A percentile compares a stretch with the other conserved stretches of the same genome.
These are phyloP conservation scores for Coregonus sp. DNA, from an alignment of 2,797 vertebrate genomes.

Conservation along the genomic window DNA sequence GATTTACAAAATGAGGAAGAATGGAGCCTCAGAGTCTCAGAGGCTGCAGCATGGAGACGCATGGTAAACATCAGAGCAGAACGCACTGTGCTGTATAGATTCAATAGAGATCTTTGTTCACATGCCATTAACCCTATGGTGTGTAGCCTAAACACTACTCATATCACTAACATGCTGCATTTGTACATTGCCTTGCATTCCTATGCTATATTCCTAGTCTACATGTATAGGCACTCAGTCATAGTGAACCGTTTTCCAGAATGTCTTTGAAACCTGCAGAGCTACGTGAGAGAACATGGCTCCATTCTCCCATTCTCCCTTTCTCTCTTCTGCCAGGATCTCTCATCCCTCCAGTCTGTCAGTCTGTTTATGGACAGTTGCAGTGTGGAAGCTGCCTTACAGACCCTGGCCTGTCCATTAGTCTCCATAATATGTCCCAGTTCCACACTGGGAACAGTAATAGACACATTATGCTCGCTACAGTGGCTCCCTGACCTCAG, in stretches of 20 bases:
- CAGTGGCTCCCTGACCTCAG: conserved; percentile 8
- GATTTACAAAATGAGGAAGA: conserved; percentile 27
- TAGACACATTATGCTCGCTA: conserved; percentile 14
- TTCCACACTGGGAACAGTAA: conserved; percentile 20
- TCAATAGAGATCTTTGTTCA: background rate
- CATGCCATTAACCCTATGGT: background rate
- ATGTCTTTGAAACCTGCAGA: background rate
- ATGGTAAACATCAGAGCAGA: background rate
- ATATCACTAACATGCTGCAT: background rate
- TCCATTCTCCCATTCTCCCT: background rate
- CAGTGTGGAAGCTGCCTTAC: background rate
- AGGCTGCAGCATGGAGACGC: background rate
- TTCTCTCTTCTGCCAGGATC: background rate
- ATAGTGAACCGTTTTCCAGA: background rate
- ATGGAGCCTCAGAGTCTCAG: background rate
- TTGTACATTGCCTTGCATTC: background rate
- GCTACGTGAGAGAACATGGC: background rate
- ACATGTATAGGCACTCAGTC: background rate
- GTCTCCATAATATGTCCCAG: conserved; percentile 15
- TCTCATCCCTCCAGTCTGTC: background rate
- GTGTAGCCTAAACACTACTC: background rate
- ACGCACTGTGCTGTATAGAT: background rate
- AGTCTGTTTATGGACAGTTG: background rate
- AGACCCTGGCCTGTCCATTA: conserved; percentile 12
- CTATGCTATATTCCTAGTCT: background rate